These are phyloP conservation scores for Umimayanthus chanpuru DNA, from an alignment of 92 coral and sea anemone genomes.

Conservation along the genomic window DNA sequence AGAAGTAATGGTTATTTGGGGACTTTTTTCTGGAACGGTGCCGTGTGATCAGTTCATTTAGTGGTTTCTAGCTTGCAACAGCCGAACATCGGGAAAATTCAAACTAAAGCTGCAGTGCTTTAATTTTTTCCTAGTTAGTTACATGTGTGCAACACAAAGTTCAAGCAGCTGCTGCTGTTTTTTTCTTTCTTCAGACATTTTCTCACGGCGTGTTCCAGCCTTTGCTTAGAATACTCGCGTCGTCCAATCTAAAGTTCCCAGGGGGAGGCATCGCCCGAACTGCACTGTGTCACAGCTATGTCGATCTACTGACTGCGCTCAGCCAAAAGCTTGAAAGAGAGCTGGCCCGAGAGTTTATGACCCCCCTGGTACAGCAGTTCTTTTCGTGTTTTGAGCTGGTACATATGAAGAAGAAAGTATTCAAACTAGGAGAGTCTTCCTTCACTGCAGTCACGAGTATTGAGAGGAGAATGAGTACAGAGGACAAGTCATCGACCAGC, in stretches of 20 bases:
- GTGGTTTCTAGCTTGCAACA: no score
- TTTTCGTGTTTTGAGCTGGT: constrained; percentile 90
- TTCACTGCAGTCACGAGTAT: constrained; percentile 30
- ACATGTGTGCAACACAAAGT: background rate
- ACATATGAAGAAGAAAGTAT: constrained; percentile 68
- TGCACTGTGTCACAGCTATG: constrained; percentile 82
- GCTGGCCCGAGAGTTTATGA: constrained; percentile 82
- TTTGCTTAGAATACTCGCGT: constrained; percentile 83
- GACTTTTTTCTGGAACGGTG: no score
- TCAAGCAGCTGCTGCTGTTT: background rate
- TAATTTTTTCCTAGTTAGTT: background rate
- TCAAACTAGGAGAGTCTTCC: constrained; percentile 46
- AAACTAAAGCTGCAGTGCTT: background rate
- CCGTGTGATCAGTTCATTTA: no score
- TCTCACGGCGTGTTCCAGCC: constrained; percentile 79
- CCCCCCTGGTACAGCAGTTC: constrained; percentile 83
- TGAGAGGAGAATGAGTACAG: background rate
- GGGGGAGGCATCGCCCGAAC: constrained; percentile 90
- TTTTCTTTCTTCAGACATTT: constrained; percentile 20
- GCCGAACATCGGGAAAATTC: background rate
- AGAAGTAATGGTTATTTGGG: no score
- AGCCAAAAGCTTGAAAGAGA: constrained; percentile 92
- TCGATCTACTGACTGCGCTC: constrained; percentile 80
- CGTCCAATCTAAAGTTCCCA: constrained; percentile 80
- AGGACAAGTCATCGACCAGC: constrained; percentile 1